Conservation (phyloP, 1,140 invertebrate genomes). For the Heterodera schachtii region DNA sequence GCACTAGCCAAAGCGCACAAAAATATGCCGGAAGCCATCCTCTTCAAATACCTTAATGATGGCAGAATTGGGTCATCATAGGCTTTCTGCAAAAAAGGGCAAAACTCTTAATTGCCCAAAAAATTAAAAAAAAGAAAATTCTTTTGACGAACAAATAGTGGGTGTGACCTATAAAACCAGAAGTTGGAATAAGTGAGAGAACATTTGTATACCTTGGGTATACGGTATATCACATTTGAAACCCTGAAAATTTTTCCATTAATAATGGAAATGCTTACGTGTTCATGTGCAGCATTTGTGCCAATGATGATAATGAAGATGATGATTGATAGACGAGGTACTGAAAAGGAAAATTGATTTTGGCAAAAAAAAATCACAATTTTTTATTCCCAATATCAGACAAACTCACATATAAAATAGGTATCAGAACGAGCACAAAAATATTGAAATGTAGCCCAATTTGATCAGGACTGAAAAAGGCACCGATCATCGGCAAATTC, state of each 20-base stretch:
- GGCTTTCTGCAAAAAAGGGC: too few species aligned
- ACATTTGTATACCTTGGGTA: too few species aligned
- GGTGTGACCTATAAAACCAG: too few species aligned
- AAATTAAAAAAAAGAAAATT: background rate
- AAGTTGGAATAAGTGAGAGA: too few species aligned
- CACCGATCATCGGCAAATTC: conserved; percentile 10
- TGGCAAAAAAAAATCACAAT: background rate
- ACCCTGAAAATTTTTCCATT: background rate
- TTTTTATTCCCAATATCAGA: background rate
- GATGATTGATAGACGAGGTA: conserved; percentile 19
- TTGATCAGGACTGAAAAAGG: conserved; percentile 7
- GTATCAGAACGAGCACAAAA: conserved; percentile 14
- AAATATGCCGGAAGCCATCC: conserved; percentile 23
- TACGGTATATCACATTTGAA: too few species aligned
- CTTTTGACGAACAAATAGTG: background rate
- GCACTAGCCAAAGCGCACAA: conserved; percentile 18
- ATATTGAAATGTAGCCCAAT: conserved; percentile 5
- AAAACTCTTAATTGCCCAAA: too few species aligned
- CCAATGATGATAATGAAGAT: conserved; percentile 7
- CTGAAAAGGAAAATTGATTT: background rate
- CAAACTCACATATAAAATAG: conserved; percentile 26
- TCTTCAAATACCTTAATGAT: conserved; percentile 18
- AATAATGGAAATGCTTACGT: background rate
- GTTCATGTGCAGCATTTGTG: conserved; percentile 6
- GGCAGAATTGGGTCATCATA: too few species aligned